Conservation (phyloP, 2,888 invertebrate species). For the Cataglyphis albicans region DNA sequence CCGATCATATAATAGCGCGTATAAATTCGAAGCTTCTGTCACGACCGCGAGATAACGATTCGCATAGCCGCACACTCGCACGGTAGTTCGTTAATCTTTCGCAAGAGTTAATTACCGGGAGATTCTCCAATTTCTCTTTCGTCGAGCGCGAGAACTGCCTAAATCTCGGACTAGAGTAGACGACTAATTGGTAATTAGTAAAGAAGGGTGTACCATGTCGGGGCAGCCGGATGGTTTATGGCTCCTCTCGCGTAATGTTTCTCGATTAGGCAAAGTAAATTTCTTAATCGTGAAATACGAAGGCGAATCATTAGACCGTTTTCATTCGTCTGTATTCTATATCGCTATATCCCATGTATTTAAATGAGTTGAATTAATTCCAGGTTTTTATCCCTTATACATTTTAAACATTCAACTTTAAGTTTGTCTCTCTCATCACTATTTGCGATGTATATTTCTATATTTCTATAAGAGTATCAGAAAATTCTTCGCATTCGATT, state of each 20-base stretch:
- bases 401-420: background rate
- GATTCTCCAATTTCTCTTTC: constrained; percentile 55
- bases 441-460: background rate
- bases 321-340: background rate
- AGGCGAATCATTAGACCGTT: background rate
- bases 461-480: background rate
- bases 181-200: constrained; percentile 71
- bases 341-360: background rate
- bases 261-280: constrained; percentile 64
- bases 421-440: background rate
- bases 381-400: background rate
- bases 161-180: constrained; percentile 60
- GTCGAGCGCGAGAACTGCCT: constrained; percentile 35
- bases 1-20: constrained; percentile 5
- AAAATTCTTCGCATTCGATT: background rate
- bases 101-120: constrained; percentile 62
- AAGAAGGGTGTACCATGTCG: constrained; percentile 59
- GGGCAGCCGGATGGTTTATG: constrained; percentile 53
- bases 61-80: constrained; percentile 8
- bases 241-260: constrained; percentile 52
- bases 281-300: constrained; percentile 58
- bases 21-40: constrained; percentile 28
- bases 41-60: constrained; percentile 22
- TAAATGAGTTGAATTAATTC: background rate
- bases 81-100: constrained; percentile 41